phyloP scores from a whole-genome alignment of 2,888 invertebrate species.

The Melanargia galathea region DNA sequence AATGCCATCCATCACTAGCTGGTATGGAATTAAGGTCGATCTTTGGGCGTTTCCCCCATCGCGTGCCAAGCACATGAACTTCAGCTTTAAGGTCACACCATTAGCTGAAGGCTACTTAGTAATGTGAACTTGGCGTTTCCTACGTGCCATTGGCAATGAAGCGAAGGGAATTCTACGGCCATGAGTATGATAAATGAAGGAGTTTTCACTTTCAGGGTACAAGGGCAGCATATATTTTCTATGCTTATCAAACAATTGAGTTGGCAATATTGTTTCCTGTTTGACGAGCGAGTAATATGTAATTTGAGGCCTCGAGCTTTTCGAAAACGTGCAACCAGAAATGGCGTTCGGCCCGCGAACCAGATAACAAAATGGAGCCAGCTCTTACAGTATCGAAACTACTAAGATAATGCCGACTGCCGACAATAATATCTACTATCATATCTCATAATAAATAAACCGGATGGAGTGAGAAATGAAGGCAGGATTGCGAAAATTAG shows the following conservation, averaged over 20 bases:
- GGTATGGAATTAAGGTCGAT: constrained; percentile 28
- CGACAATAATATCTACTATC: too few species aligned
- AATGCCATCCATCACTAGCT: constrained; percentile 23
- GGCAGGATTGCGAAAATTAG: too few species aligned
- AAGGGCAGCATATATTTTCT: not conserved
- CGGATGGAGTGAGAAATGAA: too few species aligned
- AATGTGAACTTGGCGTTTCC: constrained; percentile 60
- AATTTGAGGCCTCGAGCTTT: too few species aligned
- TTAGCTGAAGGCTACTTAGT: constrained; percentile 50
- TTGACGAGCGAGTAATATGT: too few species aligned
- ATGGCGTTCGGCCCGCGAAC: too few species aligned
- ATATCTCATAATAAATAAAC: too few species aligned
- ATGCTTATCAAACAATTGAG: not conserved
- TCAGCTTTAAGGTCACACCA: constrained; percentile 47
- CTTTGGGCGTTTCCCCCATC: constrained; percentile 41
- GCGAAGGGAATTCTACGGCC: constrained; percentile 15
- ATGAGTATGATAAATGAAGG: not conserved
- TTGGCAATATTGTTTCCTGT: not conserved
- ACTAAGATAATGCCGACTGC: too few species aligned
- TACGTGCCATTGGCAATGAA: constrained; percentile 51
- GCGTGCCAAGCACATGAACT: constrained; percentile 48
- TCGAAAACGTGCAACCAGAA: too few species aligned
- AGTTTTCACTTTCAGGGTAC: too few species aligned
- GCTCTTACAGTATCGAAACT: too few species aligned
- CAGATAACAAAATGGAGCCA: too few species aligned